These are phyloP conservation scores for Elmis aenea DNA, from an alignment of 2,888 invertebrate species.

Conservation along the genomic window DNA sequence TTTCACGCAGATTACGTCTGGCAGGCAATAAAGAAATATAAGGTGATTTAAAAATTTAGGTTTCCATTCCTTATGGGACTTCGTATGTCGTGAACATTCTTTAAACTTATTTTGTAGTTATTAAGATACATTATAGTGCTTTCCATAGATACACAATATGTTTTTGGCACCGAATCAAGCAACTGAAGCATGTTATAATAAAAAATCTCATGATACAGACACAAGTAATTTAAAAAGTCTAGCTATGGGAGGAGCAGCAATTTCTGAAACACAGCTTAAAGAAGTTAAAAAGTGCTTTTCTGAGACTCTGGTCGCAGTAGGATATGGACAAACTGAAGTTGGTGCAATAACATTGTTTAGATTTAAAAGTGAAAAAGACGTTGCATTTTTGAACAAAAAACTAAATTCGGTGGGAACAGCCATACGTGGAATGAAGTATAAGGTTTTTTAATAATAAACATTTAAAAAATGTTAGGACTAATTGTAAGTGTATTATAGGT, in stretches of 20 bases:
- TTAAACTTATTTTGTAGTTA: too few relatives aligned
- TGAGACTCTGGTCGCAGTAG: constrained; percentile 25
- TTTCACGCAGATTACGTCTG: constrained; percentile 19
- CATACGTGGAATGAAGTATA: constrained; percentile 37
- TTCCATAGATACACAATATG: not conserved
- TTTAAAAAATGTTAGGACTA: not conserved
- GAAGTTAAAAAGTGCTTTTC: constrained; percentile 28
- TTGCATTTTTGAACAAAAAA: too few relatives aligned
- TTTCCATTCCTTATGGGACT: too few relatives aligned
- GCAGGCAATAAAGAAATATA: constrained; percentile 5
- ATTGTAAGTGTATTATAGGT: constrained; percentile 40
- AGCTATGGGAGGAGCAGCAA: constrained; percentile 15
- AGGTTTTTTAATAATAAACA: constrained; percentile 32
- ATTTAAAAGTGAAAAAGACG: too few relatives aligned
- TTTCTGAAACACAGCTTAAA: constrained; percentile 11
- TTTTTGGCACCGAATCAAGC: constrained; percentile 1
- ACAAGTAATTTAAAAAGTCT: constrained; percentile 4
- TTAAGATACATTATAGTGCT: too few relatives aligned
- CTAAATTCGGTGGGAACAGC: too few relatives aligned
- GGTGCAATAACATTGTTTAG: too few relatives aligned
- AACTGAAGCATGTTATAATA: not conserved
- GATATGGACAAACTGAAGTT: constrained; percentile 4
- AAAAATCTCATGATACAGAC: constrained; percentile 1
- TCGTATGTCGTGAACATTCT: too few relatives aligned
- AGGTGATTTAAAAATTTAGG: too few relatives aligned